phyloP scores from a whole-genome alignment of 2,888 invertebrate species.

The Tromatobia lineatoria region DNA sequence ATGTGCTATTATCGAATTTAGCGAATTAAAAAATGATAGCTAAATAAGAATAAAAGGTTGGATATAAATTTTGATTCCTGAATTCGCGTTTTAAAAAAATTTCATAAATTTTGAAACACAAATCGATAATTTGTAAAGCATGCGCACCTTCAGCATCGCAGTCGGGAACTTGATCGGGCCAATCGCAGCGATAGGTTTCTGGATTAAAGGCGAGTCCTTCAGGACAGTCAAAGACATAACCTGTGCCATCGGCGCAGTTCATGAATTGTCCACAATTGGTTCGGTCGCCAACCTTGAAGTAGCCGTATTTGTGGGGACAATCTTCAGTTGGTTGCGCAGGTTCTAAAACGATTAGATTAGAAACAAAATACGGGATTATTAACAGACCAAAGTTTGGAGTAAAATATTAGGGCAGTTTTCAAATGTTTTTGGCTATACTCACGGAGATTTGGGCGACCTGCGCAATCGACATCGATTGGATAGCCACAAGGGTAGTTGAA shows the following conservation, averaged over 20 bases:
- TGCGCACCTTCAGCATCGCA: conserved; percentile 92
- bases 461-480: conserved; percentile 93
- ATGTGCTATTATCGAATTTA: no score
- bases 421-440: conserved; percentile 68
- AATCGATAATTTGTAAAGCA: background rate
- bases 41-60: background rate
- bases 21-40: no score
- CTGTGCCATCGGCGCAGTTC: conserved; percentile 93
- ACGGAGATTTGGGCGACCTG: conserved; percentile 88
- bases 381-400: background rate
- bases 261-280: conserved; percentile 92
- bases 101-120: background rate
- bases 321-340: conserved; percentile 91
- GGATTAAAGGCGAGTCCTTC: conserved; percentile 93
- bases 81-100: background rate
- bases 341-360: conserved; percentile 86
- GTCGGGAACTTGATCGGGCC: conserved; percentile 94
- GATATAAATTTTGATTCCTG: background rate
- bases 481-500: conserved; percentile 93
- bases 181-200: conserved; percentile 92
- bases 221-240: conserved; percentile 91
- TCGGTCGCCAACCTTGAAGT: conserved; percentile 90
- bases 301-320: conserved; percentile 94
- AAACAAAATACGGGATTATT: background rate
- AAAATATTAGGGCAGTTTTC: background rate